Evolutionary conservation across 2,797 vertebrate species (phyloP).

Genomic region (Lacerta viridis): DNA sequence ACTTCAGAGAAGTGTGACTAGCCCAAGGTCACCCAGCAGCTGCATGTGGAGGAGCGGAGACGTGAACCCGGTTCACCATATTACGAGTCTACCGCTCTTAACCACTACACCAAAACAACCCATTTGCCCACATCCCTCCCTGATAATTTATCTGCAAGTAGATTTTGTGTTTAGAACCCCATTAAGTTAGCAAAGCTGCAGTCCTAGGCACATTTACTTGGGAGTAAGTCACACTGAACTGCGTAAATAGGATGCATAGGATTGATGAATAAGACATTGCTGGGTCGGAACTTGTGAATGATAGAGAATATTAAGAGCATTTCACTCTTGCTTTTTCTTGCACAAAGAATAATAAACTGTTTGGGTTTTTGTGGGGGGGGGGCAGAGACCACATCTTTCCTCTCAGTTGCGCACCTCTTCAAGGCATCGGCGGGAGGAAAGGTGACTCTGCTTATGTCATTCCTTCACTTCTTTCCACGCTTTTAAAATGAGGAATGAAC

Average conservation of each 20-base stretch:
- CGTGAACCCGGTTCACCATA: too few relatives aligned
- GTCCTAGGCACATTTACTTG: neutral
- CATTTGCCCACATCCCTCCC: neutral
- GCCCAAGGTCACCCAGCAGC: too few relatives aligned
- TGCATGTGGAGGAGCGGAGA: too few relatives aligned
- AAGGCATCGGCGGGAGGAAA: neutral
- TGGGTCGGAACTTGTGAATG: neutral
- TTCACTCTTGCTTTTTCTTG: neutral
- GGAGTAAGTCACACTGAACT: neutral
- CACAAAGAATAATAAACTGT: neutral
- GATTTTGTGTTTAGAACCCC: neutral
- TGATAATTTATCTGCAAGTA: neutral
- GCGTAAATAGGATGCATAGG: neutral
- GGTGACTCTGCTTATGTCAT: conserved; percentile 20
- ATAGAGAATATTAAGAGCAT: neutral
- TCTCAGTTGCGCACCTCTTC: neutral
- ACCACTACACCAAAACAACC: neutral
- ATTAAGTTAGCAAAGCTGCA: neutral
- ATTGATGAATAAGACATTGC: neutral
- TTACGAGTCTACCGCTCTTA: too few relatives aligned
- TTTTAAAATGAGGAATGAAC: conserved; percentile 13
- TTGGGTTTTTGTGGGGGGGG: neutral
- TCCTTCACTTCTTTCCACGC: neutral
- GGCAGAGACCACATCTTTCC: neutral
- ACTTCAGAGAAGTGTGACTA: too few relatives aligned